phyloP scores from a whole-genome alignment of 2,797 vertebrate species.

The Trachurus trachurus region DNA sequence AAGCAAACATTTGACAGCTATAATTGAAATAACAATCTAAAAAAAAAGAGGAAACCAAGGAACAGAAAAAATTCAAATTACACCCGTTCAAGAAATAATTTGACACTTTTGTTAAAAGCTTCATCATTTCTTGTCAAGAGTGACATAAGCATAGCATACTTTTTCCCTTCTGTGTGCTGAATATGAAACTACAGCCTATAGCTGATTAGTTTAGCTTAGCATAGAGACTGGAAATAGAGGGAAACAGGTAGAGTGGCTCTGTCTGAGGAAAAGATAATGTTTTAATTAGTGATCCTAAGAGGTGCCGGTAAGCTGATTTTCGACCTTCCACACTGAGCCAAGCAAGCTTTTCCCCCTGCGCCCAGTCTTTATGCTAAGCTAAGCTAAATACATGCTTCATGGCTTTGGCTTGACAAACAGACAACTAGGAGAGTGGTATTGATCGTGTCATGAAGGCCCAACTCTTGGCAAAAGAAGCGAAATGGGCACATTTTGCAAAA shows the following conservation, averaged over 20 bases:
- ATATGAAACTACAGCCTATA: neutral
- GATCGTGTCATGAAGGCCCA: neutral
- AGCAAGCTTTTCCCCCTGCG: neutral
- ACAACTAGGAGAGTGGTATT: neutral
- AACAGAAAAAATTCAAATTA: neutral
- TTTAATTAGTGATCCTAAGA: neutral
- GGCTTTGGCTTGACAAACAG: neutral
- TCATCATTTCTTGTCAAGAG: neutral
- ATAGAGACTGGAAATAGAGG: neutral
- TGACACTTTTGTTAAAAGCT: neutral
- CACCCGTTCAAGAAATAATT: neutral
- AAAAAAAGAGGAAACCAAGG: neutral
- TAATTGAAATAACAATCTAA: neutral
- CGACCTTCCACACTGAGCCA: neutral
- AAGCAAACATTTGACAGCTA: neutral
- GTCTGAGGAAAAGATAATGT: neutral
- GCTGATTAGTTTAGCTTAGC: neutral
- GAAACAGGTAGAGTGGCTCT: neutral
- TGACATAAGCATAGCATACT: neutral
- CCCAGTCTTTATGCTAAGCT: neutral
- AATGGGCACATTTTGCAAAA: neutral
- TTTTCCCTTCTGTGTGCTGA: neutral
- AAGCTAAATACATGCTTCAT: neutral
- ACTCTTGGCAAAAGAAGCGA: neutral
- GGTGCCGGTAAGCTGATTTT: neutral